A percentile compares a stretch with the other conserved stretches of the same genome.
Evolutionary conservation across 1,140 invertebrate species (phyloP).

Genomic region (Melanaphis sacchari): DNA sequence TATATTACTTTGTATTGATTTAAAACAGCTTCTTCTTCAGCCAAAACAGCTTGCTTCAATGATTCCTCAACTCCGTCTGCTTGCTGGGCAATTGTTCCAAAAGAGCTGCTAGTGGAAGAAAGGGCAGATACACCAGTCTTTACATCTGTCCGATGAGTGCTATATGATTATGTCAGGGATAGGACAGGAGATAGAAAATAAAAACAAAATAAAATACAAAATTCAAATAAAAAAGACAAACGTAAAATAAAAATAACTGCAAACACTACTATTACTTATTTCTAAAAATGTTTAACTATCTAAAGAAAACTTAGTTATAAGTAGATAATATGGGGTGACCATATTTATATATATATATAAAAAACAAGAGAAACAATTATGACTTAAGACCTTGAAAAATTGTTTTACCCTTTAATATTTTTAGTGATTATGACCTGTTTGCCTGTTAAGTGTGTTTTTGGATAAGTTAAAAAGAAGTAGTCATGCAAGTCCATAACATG

Average conservation of each 20-base stretch:
- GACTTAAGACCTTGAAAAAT: background rate
- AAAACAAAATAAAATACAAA: constrained; percentile 59
- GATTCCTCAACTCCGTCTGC: constrained; percentile 82
- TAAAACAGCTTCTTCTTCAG: constrained; percentile 93
- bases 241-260: constrained; percentile 24
- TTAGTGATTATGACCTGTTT: background rate
- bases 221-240: constrained; percentile 53
- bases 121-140: constrained; percentile 89
- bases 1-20: constrained; percentile 88
- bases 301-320: background rate
- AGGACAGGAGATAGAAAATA: constrained; percentile 58
- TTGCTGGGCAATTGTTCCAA: constrained; percentile 76
- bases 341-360: background rate
- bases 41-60: constrained; percentile 83
- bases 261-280: constrained; percentile 36
- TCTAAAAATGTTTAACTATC: background rate
- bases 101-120: constrained; percentile 85
- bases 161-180: constrained; percentile 59
- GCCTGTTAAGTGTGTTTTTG: background rate
- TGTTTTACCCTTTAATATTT: background rate
- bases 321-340: background rate
- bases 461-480: background rate
- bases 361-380: background rate
- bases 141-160: constrained; percentile 84
- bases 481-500: background rate